phyloP scores from a whole-genome alignment of 35 echinoderm and acorn worm species.

The Nesometra sesokonis region DNA sequence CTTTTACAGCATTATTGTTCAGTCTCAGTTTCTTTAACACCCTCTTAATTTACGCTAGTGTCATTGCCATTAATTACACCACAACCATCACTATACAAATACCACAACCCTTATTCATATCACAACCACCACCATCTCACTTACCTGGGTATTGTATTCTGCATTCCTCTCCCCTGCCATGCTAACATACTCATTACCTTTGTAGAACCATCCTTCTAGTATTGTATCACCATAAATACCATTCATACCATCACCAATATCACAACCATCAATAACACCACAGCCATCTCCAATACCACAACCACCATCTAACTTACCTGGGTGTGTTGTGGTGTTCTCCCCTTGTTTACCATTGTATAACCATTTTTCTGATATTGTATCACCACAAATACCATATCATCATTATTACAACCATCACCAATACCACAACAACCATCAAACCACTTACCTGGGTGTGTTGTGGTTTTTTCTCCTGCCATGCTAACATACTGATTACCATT shows the following conservation, averaged over 20 bases:
- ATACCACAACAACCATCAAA: background rate
- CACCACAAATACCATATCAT: background rate
- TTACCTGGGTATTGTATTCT: slow-evolving; percentile 49
- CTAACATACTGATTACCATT: slow-evolving; percentile 86
- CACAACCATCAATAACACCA: background rate
- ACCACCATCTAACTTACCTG: background rate
- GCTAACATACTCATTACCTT: slow-evolving; percentile 78
- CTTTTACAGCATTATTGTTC: no score
- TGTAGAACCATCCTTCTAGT: slow-evolving; percentile 97
- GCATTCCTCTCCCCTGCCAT: slow-evolving; percentile 66
- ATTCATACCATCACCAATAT: background rate
- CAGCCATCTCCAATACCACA: background rate
- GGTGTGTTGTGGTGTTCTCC: no score
- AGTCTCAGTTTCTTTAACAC: no score
- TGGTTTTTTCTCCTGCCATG: slow-evolving; percentile 67
- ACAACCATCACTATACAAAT: background rate
- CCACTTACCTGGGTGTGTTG: slow-evolving; percentile 57
- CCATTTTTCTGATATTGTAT: background rate
- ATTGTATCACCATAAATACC: slow-evolving; percentile 21
- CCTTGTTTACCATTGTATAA: background rate
- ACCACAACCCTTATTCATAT: no score
- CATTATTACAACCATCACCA: background rate
- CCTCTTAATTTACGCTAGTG: no score
- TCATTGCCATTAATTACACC: background rate
- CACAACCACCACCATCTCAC: background rate